Percentiles rank a stretch among this genome's conserved stretches.
Conservation (phyloP, 2,797 vertebrate species). For the Pelobates cultripes region DNA sequence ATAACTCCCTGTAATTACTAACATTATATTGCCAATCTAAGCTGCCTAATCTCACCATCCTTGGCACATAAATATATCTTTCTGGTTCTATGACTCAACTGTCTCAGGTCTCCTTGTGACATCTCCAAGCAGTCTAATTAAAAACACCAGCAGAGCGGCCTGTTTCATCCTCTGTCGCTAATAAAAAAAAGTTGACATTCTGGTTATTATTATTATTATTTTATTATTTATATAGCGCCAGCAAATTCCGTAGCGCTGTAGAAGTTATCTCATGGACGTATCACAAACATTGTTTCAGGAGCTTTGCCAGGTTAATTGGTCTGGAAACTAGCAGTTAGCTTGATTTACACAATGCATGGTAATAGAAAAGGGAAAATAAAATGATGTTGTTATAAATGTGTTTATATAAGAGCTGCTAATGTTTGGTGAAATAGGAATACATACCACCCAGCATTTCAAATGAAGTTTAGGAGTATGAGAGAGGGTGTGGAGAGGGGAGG, state of each 20-base stretch:
- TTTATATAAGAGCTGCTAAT: background rate
- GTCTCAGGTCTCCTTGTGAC: background rate
- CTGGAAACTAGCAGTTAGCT: background rate
- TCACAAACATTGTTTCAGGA: background rate
- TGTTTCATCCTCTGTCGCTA: background rate
- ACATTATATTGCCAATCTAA: no score
- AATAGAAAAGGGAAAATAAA: background rate
- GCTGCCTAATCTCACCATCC: background rate
- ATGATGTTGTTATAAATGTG: no score
- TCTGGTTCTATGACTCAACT: conserved; percentile 8
- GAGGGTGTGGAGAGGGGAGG: no score
- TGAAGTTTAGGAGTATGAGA: no score
- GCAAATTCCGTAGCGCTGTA: no score
- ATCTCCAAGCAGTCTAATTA: background rate
- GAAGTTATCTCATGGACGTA: background rate
- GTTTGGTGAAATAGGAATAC: background rate
- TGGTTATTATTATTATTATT: background rate
- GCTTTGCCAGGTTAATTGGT: conserved; percentile 22
- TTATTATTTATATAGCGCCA: no score
- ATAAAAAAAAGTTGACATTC: conserved; percentile 24
- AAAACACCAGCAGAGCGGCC: background rate
- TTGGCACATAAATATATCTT: background rate
- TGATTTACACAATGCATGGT: no score
- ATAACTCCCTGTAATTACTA: background rate
- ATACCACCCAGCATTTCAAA: no score